Evolutionary conservation across 1,140 invertebrate species (phyloP), one percentile per base, ranked within the genome.

Genomic region (Tetragonula clypearis): DNA sequence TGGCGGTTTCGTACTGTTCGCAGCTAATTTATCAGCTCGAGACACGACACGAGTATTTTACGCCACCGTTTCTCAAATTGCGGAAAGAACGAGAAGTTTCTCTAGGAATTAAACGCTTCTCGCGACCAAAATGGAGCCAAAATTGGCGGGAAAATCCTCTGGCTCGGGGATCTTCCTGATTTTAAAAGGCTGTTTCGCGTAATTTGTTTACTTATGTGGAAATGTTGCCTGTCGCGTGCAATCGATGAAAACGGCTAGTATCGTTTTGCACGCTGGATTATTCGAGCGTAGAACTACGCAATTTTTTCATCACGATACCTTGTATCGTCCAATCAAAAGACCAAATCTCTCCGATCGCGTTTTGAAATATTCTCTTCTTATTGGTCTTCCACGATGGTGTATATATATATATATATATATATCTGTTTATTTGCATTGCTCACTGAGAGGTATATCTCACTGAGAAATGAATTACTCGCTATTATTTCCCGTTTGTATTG

Each of bases 281-380:
- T 82, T 66, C 8, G 1, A 68, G 26, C 30, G 9, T 53, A 69
- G 9, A 71, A 53, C 1, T 19, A 26, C 1, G 55, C 1, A 71
- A 78, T 53, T 60, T 69, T 69, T 58, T n/a, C n/a, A 15, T 30
- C 60, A n/a, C 11, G 3, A 49, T n/a, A 49, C 1, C 14, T 69
- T 15, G 14, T n/a, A 26, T 14, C n/a, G 23, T 72, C 66, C 82
- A 84, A 84, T 84, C 56, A 79, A 79, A 79, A 58, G 19, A 35
- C 17, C 14, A 75, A 55, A 56, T 65, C 23, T 82, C 14, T 15
- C 17, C 55, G 3, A 5, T 56, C 21, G 14, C 19, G 14, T 55
- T 79, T 82, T 68, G 19, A 82, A 82, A 76, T 66, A 3, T 23
- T n/a, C 4, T 26, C 11, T 77, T 71, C 19, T 55, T 17, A 84